phyloP scores from a whole-genome alignment of 2,888 invertebrate species.

The Amphipyra berbera region DNA sequence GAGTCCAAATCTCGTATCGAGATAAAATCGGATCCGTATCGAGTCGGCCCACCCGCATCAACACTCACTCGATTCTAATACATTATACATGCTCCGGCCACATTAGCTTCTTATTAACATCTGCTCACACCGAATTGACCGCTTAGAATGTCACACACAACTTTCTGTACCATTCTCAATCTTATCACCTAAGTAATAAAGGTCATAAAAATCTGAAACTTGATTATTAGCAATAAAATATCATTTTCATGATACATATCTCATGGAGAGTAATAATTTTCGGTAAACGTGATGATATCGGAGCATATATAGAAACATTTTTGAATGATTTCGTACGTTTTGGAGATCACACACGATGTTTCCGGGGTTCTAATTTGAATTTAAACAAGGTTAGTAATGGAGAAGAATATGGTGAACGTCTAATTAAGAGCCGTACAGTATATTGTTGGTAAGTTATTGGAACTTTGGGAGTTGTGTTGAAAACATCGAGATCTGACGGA shows the following conservation, averaged over 20 bases:
- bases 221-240: conserved; percentile 77
- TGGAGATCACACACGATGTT: conserved; percentile 82
- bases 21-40: conserved; percentile 84
- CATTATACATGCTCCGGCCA: conserved; percentile 83
- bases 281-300: conserved; percentile 77
- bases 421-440: conserved; percentile 54
- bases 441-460: conserved; percentile 58
- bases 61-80: conserved; percentile 73
- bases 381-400: conserved; percentile 54
- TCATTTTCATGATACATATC: conserved; percentile 78
- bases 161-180: conserved; percentile 45
- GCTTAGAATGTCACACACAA: conserved; percentile 55
- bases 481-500: conserved; percentile 42
- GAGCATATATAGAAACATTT: conserved; percentile 68
- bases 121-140: conserved; percentile 66
- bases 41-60: conserved; percentile 82
- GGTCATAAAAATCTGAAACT: conserved; percentile 26
- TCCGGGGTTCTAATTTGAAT: conserved; percentile 72
- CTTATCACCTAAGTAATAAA: conserved; percentile 48
- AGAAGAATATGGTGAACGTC: conserved; percentile 43
- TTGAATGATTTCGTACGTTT: conserved; percentile 64
- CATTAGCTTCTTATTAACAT: conserved; percentile 75
- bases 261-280: conserved; percentile 68
- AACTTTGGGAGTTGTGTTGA: conserved; percentile 53
- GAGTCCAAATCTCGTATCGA: conserved; percentile 82